Evolutionary conservation across 2,797 vertebrate genomes (phyloP).

Genomic region (Melopsittacus undulatus): DNA sequence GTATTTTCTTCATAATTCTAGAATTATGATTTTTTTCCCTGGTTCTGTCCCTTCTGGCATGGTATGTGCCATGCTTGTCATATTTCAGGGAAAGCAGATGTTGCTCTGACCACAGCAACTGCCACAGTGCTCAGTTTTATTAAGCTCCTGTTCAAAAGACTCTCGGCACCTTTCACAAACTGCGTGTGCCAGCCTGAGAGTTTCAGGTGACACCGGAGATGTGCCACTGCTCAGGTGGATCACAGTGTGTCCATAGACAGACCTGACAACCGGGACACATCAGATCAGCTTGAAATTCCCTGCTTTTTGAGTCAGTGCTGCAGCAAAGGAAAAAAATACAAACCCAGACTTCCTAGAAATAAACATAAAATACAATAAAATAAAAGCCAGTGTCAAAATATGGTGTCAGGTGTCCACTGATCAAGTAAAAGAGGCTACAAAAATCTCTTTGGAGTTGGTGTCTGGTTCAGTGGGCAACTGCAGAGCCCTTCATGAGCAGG

Average conservation of each 20-base stretch:
- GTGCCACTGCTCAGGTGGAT: not conserved
- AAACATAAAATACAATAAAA: not conserved
- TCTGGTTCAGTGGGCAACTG: not conserved
- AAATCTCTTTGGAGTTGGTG: not conserved
- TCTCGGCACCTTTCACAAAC: not conserved
- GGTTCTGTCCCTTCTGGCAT: not conserved
- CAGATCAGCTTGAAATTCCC: not conserved
- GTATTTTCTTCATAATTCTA: not conserved
- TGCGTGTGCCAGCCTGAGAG: not conserved
- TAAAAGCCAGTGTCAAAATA: not conserved
- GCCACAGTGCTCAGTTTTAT: not conserved
- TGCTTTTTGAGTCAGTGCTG: not conserved
- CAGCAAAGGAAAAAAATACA: not conserved
- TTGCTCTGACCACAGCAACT: not conserved
- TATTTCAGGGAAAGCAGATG: constrained; percentile 35
- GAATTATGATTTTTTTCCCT: not conserved
- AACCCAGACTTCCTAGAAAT: rapidly evolving
- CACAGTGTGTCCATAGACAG: not conserved
- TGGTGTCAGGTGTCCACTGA: not conserved
- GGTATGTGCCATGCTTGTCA: not conserved
- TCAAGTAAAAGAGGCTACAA: not conserved
- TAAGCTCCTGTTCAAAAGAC: not conserved
- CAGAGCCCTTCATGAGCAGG: not conserved
- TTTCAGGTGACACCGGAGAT: not conserved
- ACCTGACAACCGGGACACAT: not conserved